These are phyloP conservation scores for Holacanthella duospinosa DNA, from an alignment of 2,888 invertebrate species.

Conservation along the genomic window DNA sequence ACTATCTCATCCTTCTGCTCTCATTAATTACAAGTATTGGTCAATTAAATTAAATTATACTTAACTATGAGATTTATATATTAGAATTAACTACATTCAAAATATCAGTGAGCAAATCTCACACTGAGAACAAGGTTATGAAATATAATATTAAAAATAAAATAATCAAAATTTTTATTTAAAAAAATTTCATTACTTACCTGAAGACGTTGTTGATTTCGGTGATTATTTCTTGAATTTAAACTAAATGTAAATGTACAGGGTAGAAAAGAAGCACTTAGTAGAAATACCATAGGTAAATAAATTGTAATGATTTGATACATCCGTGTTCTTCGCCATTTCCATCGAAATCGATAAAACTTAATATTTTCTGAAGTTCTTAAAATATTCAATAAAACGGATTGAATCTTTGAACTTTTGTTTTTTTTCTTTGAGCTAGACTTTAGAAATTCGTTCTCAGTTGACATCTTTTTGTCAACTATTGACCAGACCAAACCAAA, in stretches of 20 bases:
- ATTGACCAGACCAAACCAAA: too few species aligned
- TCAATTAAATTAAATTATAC: background rate
- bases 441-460: too few species aligned
- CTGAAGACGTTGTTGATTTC: background rate
- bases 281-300: background rate
- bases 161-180: background rate
- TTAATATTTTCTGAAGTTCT: too few species aligned
- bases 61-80: background rate
- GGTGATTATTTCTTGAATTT: background rate
- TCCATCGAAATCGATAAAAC: background rate
- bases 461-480: too few species aligned
- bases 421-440: too few species aligned
- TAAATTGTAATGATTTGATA: background rate
- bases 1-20: background rate
- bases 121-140: too few species aligned
- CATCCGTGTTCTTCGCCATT: conserved; percentile 1
- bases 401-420: too few species aligned
- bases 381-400: too few species aligned
- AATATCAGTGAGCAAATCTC: background rate
- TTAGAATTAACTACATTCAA: background rate
- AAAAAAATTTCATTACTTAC: background rate
- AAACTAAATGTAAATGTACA: background rate
- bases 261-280: background rate
- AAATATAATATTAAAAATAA: background rate
- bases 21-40: background rate